phyloP scores from a whole-genome alignment of 2,888 invertebrate genomes.

The Abrostola tripartita region DNA sequence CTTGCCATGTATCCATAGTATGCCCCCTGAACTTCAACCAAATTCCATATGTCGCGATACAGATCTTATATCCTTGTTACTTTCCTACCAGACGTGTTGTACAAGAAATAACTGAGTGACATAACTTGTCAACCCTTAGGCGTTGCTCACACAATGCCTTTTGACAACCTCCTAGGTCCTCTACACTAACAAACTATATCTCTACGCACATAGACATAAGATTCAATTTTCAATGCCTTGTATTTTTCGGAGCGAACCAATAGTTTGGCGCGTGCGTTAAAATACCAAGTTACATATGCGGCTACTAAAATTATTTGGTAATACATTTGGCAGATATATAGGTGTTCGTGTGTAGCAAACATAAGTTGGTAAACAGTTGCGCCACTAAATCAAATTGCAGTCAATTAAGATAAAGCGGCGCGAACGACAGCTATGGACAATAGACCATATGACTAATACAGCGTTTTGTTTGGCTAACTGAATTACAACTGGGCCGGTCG shows the following conservation, averaged over 20 bases:
- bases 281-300: slow-evolving; percentile 64
- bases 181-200: slow-evolving; percentile 25
- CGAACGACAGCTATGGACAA: slow-evolving; percentile 83
- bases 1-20: slow-evolving; percentile 56
- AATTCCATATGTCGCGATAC: slow-evolving; percentile 74
- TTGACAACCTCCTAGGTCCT: slow-evolving; percentile 60
- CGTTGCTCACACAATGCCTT: slow-evolving; percentile 75
- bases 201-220: slow-evolving; percentile 50
- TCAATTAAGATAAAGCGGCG: slow-evolving; percentile 87
- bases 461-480: slow-evolving; percentile 84
- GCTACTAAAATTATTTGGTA: slow-evolving; percentile 51
- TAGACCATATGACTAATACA: slow-evolving; percentile 83
- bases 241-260: slow-evolving; percentile 37
- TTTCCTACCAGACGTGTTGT: slow-evolving; percentile 78
- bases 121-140: slow-evolving; percentile 81
- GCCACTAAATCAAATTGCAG: slow-evolving; percentile 86
- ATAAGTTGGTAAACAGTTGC: slow-evolving; percentile 68
- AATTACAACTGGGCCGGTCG: slow-evolving; percentile 71
- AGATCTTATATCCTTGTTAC: slow-evolving; percentile 85
- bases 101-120: slow-evolving; percentile 81
- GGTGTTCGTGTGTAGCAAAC: slow-evolving; percentile 53
- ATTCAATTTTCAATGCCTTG: slow-evolving; percentile 45
- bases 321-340: slow-evolving; percentile 54
- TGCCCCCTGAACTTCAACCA: slow-evolving; percentile 72
- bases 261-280: slow-evolving; percentile 63